phyloP scores from a whole-genome alignment of 2,797 vertebrate genomes.

The Xenops minutus region DNA sequence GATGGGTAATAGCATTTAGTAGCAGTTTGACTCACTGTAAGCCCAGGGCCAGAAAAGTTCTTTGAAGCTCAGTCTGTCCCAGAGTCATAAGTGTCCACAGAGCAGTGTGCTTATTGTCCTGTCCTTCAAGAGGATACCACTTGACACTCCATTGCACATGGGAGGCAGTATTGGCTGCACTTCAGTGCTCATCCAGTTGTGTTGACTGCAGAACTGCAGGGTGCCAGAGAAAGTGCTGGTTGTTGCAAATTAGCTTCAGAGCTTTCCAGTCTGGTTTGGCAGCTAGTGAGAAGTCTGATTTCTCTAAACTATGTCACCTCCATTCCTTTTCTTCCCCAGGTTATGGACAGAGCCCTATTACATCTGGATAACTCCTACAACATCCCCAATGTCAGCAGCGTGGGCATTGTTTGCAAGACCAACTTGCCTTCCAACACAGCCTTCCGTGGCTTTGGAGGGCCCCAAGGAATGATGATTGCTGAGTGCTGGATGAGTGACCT shows the following conservation, averaged over 20 bases:
- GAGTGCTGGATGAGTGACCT: constrained; percentile 91
- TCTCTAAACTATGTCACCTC: background rate
- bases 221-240: background rate
- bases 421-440: constrained; percentile 93
- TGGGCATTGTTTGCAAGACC: constrained; percentile 87
- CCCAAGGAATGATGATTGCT: constrained; percentile 89
- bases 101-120: background rate
- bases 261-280: background rate
- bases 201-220: background rate
- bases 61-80: background rate
- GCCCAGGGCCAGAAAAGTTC: background rate
- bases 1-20: background rate
- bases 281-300: background rate
- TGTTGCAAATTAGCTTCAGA: background rate
- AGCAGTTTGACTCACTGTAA: background rate
- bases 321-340: constrained; percentile 66
- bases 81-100: background rate
- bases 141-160: background rate
- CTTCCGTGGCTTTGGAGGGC: constrained; percentile 93
- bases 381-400: constrained; percentile 83
- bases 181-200: background rate
- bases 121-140: background rate
- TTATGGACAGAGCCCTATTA: constrained; percentile 89
- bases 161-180: background rate
- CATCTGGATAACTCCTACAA: constrained; percentile 93